A percentile compares a stretch with the other conserved stretches of the same genome.
Conservation (phyloP, 2,888 invertebrate species). For the Temnothorax rugatulus region DNA sequence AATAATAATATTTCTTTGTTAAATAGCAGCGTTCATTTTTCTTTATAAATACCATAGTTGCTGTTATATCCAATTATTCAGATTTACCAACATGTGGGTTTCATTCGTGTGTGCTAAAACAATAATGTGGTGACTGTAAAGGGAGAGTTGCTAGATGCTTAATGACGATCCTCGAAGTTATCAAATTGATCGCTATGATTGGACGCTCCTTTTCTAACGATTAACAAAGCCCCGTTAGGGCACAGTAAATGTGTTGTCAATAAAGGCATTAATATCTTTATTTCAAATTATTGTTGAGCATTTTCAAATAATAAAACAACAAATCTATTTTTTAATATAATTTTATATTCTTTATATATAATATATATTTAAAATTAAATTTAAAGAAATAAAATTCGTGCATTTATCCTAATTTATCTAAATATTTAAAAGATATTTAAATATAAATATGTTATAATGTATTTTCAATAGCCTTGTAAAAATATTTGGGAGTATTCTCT, state of each 20-base stretch:
- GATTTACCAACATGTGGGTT: conserved; percentile 76
- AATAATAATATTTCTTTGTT: conserved; percentile 54
- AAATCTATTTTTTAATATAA: background rate
- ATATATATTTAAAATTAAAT: background rate
- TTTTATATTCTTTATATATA: background rate
- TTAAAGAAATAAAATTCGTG: background rate
- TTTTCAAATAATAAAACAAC: background rate
- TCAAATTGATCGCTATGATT: conserved; percentile 73
- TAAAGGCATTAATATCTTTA: background rate
- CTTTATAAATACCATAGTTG: conserved; percentile 65
- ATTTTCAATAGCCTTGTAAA: no score
- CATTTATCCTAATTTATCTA: background rate
- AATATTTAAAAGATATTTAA: background rate
- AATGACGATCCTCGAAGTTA: conserved; percentile 66
- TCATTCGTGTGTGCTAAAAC: conserved; percentile 62
- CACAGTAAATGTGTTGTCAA: conserved; percentile 1
- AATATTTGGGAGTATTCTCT: background rate
- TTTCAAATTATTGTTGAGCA: background rate
- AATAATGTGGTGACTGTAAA: conserved; percentile 61
- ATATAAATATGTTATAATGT: background rate
- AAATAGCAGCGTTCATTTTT: conserved; percentile 65
- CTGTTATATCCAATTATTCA: conserved; percentile 59
- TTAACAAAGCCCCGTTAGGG: conserved; percentile 39
- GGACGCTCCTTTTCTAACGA: conserved; percentile 56
- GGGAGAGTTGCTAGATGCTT: conserved; percentile 58